Percentiles rank a stretch among this genome's conserved stretches.
phyloP scores from a whole-genome alignment of 2,888 invertebrate species.

The Barypeithes pellucidus region DNA sequence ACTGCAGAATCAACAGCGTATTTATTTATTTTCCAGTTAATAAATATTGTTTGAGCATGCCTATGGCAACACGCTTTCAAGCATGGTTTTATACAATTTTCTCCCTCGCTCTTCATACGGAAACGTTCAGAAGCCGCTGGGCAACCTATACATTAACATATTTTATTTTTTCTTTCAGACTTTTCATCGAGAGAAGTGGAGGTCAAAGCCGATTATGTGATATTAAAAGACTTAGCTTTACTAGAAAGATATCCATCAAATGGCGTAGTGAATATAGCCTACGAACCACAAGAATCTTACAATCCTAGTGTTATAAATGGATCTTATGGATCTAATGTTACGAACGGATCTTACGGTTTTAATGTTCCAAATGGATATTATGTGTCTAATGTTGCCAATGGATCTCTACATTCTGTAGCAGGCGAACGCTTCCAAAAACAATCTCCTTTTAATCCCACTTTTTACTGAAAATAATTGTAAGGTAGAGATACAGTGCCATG shows the following conservation, averaged over 20 bases:
- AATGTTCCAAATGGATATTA: slow-evolving; percentile 28
- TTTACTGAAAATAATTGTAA: slow-evolving; percentile 32
- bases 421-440: slow-evolving; percentile 47
- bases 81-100: no score
- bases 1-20: no score
- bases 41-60: no score
- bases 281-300: slow-evolving; percentile 45
- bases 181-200: slow-evolving; percentile 52
- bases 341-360: slow-evolving; percentile 36
- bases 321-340: not conserved
- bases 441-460: slow-evolving; percentile 47
- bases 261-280: slow-evolving; percentile 41
- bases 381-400: slow-evolving; percentile 20
- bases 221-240: slow-evolving; percentile 44
- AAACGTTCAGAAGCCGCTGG: no score
- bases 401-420: not conserved
- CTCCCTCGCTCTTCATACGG: no score
- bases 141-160: no score
- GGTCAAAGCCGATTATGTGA: slow-evolving; percentile 50
- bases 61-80: no score
- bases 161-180: slow-evolving; percentile 36
- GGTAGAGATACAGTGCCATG: no score
- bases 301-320: slow-evolving; percentile 27
- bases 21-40: no score
- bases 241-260: slow-evolving; percentile 30